These are phyloP conservation scores for Felis catus DNA, from an alignment of 2,113 vertebrate genomes.

Conservation along the genomic window F.catus_Fca126_mat1.0 CM031426.1:22474501-22475000, in stretches of 20 bases:
- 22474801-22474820: not conserved
- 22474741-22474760: fast-evolving
- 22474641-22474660: not conserved
- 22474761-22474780: not conserved
- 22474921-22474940: not conserved
- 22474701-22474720: not conserved
- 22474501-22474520: not conserved
- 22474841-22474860: not conserved
- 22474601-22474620: not conserved
- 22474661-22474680: not conserved
- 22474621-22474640: not conserved
- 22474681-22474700: not conserved
- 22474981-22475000: not conserved
- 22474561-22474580: not conserved
- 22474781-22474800: not conserved
- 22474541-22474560: not conserved
- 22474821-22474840: not conserved
- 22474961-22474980: not conserved
- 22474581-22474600: not conserved
- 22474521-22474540: not conserved
- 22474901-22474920: not conserved
- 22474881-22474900: not conserved
- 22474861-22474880: slow-evolving; percentile 16
- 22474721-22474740: too few relatives aligned
- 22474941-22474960: not conserved